Conservation (phyloP, 2,113 vertebrate species). For the Nematolebias whitei region DNA sequence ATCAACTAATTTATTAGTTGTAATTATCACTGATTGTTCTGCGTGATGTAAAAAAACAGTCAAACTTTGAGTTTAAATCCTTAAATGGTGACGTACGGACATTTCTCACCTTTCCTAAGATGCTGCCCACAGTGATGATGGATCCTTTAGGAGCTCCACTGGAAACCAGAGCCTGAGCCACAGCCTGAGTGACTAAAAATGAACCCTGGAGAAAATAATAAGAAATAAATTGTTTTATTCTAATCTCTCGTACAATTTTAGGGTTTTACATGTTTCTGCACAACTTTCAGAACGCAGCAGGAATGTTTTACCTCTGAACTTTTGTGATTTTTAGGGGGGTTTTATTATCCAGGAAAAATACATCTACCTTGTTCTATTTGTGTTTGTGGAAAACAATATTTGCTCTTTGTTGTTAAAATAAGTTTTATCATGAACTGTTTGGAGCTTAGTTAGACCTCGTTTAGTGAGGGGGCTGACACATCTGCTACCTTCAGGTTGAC, state of each 20-base stretch:
- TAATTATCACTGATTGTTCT: too few relatives aligned
- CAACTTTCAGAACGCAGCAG: background rate
- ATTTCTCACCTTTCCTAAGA: slow-evolving; percentile 84
- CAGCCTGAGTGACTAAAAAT: slow-evolving; percentile 86
- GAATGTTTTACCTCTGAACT: background rate
- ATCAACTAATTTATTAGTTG: too few relatives aligned
- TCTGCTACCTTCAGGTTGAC: slow-evolving; percentile 87
- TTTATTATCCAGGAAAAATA: too few relatives aligned
- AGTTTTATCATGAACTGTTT: background rate
- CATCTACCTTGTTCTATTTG: too few relatives aligned
- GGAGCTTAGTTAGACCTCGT: background rate
- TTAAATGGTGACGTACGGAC: background rate
- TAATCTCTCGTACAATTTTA: background rate
- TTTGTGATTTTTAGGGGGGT: too few relatives aligned
- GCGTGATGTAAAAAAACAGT: too few relatives aligned
- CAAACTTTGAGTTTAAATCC: too few relatives aligned
- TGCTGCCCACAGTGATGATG: slow-evolving; percentile 89
- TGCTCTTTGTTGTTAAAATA: background rate
- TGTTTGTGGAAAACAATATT: too few relatives aligned
- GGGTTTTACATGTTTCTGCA: too few relatives aligned
- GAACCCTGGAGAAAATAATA: slow-evolving; percentile 75
- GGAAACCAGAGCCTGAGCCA: slow-evolving; percentile 84
- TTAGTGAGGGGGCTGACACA: background rate
- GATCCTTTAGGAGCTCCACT: slow-evolving; percentile 81
- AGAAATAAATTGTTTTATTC: background rate